A percentile compares a stretch with the other conserved stretches of the same genome.
These are phyloP conservation scores for Mungos mungo DNA, from an alignment of 2,113 vertebrate genomes.

Conservation along the genomic window DNA sequence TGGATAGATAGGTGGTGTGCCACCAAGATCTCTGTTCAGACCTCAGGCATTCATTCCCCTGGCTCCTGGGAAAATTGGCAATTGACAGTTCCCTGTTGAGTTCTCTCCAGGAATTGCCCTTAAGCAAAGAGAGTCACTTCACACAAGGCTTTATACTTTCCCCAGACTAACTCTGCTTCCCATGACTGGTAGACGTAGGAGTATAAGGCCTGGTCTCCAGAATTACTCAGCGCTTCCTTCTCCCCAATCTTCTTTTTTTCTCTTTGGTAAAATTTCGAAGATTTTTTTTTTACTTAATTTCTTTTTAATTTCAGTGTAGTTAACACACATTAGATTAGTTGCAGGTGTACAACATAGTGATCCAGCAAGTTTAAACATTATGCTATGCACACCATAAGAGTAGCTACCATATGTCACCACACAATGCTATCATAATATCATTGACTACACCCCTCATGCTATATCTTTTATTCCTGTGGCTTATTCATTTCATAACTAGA, in stretches of 20 bases:
- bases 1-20: background rate
- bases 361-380: background rate
- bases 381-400: background rate
- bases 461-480: background rate
- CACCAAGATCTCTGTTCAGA: background rate
- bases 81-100: background rate
- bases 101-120: background rate
- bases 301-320: background rate
- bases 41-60: background rate
- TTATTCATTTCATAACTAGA: background rate
- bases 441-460: background rate
- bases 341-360: background rate
- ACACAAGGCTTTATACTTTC: background rate
- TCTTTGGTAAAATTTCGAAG: background rate
- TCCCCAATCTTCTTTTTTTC: background rate
- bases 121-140: background rate
- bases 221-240: background rate
- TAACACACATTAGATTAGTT: background rate
- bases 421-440: background rate
- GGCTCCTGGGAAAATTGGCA: background rate
- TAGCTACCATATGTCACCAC: background rate
- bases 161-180: background rate
- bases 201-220: background rate
- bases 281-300: background rate
- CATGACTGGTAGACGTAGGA: background rate